Evolutionary conservation across 2,797 vertebrate species (phyloP).

Genomic region (Muscicapa striata): DNA sequence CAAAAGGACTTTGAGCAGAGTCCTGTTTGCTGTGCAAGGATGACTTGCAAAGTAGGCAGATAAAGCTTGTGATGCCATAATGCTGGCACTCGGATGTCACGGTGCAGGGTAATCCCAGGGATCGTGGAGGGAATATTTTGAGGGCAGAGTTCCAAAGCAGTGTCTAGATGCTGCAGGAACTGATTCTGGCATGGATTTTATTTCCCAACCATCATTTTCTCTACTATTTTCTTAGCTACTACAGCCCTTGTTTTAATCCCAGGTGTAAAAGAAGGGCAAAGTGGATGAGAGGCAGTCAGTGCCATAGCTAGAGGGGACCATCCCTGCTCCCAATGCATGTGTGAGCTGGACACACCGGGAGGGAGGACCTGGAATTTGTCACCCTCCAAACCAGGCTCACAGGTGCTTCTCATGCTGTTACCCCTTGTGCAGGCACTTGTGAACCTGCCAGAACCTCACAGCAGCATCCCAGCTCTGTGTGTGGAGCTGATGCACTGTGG

Average conservation of each 20-base stretch:
- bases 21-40: background rate
- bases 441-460: background rate
- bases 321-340: background rate
- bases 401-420: background rate
- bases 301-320: background rate
- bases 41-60: conserved; percentile 16
- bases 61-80: background rate
- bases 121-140: background rate
- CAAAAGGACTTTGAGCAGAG: background rate
- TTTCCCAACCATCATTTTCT: conserved; percentile 5
- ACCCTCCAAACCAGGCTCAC: background rate
- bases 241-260: background rate
- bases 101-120: background rate
- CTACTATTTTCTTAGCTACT: background rate
- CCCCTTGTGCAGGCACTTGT: accelerated
- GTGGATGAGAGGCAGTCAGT: background rate
- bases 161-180: background rate
- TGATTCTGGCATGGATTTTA: background rate
- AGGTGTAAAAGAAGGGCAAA: background rate
- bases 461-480: background rate
- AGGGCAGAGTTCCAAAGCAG: conserved; percentile 15
- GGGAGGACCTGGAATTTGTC: background rate
- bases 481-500: background rate
- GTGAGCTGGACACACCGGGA: background rate
- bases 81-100: background rate